Evolutionary conservation across 2,797 vertebrate genomes (phyloP), one percentile per base, ranked within the genome.

Genomic region (Triplophysa yarkandensis): DNA sequence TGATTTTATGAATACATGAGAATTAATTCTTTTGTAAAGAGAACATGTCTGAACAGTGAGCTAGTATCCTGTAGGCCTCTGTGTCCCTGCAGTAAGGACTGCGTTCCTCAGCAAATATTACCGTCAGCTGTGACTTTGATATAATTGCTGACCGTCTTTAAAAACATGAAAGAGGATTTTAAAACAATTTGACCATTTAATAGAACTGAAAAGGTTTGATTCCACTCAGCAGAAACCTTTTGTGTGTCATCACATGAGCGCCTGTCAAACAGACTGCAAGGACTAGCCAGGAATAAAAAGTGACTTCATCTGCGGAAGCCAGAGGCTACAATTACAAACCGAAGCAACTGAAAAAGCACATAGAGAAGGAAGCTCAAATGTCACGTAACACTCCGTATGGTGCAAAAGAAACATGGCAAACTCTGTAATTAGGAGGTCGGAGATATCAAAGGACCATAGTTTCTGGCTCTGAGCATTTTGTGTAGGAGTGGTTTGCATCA

Each of bases 341-440:
- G 54, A 77, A 50, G 52, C 68, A 25, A 50, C 72, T 60, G 32
- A 44, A 74, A 54, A 63, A 70, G 25, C 54, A 54, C 52, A 63
- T 23, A 63, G 68, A 62, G 36, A 43, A 64, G 70, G 65, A 72
- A 73, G 68, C 48, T 54, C 5, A 67, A 46, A 77, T 70, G 77
- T 67, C 77, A 77, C 36, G 71, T 44, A 77, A 19, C 74, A 55
- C 46, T 81, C 55, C 2, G 43, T 41, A 55, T 46, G 19, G 13
- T 30, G 25, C 48, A 77, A 58, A 66, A 68, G 57, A 63, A 74
- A 68, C 19, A 8, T 13, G 30, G 50, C 70, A 78, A 78, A 55
- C 65, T 41, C 32, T 32, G 60, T 10, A 36, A 74, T 77, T 54
- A 71, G 43, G 43, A 68, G 75, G 75, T 75, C 74, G 63, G 55